Evolutionary conservation across 2,888 invertebrate species (phyloP).

Genomic region (Gymnosoma rotundatum): DNA sequence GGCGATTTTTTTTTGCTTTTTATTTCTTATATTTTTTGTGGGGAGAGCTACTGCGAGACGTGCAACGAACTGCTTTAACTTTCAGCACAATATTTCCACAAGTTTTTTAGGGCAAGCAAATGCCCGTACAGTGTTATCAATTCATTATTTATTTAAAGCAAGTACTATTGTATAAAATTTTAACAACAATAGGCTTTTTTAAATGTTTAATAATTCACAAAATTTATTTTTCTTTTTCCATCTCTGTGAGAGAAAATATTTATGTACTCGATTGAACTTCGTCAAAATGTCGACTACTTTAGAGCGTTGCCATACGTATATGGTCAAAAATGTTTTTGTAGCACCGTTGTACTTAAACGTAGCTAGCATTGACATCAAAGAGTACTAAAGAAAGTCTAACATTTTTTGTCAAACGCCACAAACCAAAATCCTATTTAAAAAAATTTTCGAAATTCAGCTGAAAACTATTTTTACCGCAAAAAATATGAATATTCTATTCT

Average conservation of each 20-base stretch:
- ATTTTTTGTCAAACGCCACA: too few relatives aligned
- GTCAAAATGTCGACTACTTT: slow-evolving; percentile 72
- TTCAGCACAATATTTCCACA: slow-evolving; percentile 48
- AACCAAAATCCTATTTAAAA: too few relatives aligned
- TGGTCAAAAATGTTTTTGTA: slow-evolving; percentile 9
- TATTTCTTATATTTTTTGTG: slow-evolving; percentile 10
- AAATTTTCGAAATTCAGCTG: too few relatives aligned
- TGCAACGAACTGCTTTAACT: slow-evolving; percentile 51
- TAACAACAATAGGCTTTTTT: slow-evolving; percentile 49
- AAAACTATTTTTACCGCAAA: too few relatives aligned
- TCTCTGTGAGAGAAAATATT: slow-evolving; percentile 72
- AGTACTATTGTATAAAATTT: slow-evolving; percentile 54
- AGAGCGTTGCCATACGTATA: slow-evolving; percentile 61
- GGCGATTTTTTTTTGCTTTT: slow-evolving; percentile 60
- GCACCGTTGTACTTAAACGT: slow-evolving; percentile 29
- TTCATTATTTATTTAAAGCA: slow-evolving; percentile 56
- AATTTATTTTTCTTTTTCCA: slow-evolving; percentile 70
- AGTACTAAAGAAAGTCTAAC: not conserved
- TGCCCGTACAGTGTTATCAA: slow-evolving; percentile 62
- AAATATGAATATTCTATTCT: too few relatives aligned
- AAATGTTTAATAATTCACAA: slow-evolving; percentile 59
- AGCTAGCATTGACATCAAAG: not conserved
- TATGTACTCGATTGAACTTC: slow-evolving; percentile 73
- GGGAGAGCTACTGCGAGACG: slow-evolving; percentile 57
- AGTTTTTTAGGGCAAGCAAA: slow-evolving; percentile 57